Conservation (phyloP, 2,888 invertebrate species). For the Oxyteleia sp. region DNA sequence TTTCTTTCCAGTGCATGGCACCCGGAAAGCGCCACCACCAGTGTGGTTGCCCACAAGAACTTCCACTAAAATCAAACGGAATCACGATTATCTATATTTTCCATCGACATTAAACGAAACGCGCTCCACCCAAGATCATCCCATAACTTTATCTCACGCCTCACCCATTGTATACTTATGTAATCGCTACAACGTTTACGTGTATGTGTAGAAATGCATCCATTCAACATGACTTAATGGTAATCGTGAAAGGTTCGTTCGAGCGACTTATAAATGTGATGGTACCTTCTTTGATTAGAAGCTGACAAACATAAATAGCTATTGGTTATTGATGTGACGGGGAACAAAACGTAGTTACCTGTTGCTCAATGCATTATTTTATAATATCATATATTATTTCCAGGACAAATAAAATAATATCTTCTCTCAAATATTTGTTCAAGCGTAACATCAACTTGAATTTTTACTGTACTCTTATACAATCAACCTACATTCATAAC, state of each 20-base stretch:
- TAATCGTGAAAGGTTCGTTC: conserved; percentile 83
- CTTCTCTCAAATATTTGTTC: conserved; percentile 5
- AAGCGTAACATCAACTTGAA: background rate
- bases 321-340: conserved; percentile 65
- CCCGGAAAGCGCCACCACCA: conserved; percentile 84
- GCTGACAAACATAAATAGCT: conserved; percentile 59
- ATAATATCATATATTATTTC: conserved; percentile 7
- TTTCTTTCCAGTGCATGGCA: conserved; percentile 81
- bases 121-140: conserved; percentile 34
- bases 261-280: conserved; percentile 66
- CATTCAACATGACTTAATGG: conserved; percentile 74
- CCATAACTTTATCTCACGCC: conserved; percentile 82
- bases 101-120: background rate
- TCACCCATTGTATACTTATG: conserved; percentile 81
- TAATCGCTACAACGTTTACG: conserved; percentile 65
- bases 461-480: background rate
- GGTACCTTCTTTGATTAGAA: conserved; percentile 76
- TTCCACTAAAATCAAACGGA: conserved; percentile 82
- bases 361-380: conserved; percentile 44
- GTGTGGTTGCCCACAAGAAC: conserved; percentile 83
- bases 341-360: conserved; percentile 34
- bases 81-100: conserved; percentile 1
- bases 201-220: conserved; percentile 55
- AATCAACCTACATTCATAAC: background rate
- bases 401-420: background rate